Evolutionary conservation across 2,797 vertebrate species (phyloP), one percentile per base, ranked within the genome.

Genomic region (Saxicola maurus): DNA sequence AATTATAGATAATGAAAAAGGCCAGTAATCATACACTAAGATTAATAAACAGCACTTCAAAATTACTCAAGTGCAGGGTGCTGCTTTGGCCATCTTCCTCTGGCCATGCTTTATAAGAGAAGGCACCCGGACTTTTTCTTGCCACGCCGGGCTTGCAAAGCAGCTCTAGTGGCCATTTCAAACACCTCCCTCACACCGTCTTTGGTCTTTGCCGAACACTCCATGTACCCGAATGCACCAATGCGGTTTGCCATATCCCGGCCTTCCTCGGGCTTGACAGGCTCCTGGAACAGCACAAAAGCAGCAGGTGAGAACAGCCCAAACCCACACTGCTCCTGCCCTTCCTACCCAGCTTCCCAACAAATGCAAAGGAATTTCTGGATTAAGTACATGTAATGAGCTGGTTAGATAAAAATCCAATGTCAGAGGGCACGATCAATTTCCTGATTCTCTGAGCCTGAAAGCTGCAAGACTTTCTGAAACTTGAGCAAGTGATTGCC

Each of bases 121-220:
- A 98, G 97, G 97, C 99, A 99, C 98, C 98, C 99, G 80, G 94
- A 98, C 97, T 95, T 98, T 96, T 99, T 99, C 98, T 99, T 99
- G 91, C 98, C 98, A 75, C 98, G 98, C 84, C 98, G 98, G 91
- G 99, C 99, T 97, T 99, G 99, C 97, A 99, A 98, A 59, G 99
- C 99, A 55, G 99, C 99, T 97, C 99, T 98, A 94, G 99, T 99
- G 97, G 99, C 99, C 99, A 99, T 99, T 97, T 99, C 99, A 82
- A 99, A 99, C 96, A 99, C 99, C 97, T 99, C 99, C 96, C 99
- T 98, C 92, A 99, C 99, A 38, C 99, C 99, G 42, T 99, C 99
- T 98, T 99, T 99, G 91, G 99, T 99, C 97, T 99, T 99, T 78
- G 99, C 99, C 28, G 99, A 99, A 96, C 99, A 99, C 96, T 99